Base-by-base conservation (phyloP, 2,113 vertebrate species). In the Himantopus leucocephalus region DNA sequence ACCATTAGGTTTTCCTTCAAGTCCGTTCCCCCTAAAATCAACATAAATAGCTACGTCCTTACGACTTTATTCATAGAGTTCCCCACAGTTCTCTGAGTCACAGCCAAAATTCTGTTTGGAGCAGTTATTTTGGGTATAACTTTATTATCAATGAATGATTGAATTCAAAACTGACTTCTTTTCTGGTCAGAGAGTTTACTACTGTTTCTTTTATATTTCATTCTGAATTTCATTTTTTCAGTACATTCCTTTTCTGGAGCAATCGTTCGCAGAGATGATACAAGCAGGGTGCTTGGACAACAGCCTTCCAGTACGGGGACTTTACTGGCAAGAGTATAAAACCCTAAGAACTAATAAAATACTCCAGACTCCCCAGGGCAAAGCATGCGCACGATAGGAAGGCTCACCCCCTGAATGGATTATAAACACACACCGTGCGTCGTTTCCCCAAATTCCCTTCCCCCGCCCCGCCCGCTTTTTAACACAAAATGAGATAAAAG, bases 301-400 rank as follows among this genome's bases (percentile, higher is more conserved):
- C 82, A 35, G 7, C 76, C 88, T 94, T 92, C 60, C 48, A 82
- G 56, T 34, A 59, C 17, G n/a, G 79, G 45, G 58, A 71, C 85
- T 85, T 84, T 77, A 95, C 92, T 10, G 92, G 77, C 76, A 92
- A 88, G 47, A 21, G 21, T 35, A 29, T 53, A 80, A 96, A 94
- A 53, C 80, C 72, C 77, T 62, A 39, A 71, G 11, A 62, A 72
- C 74, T 88, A 95, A 97, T 95, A 85, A 95, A 97, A 91, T 75
- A 96, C 96, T 95, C 95, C 24, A n/a, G 76, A 56, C 48, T 89
- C 29, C 96, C 89, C 27, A 59, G 90, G 89, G 94, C 84, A 84
- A 86, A 86, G 78, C 59, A 18, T 17, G 77, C 43, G 76, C 88
- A 52, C 26, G 94, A 67, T 41, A 75, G 83, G 66, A 53, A 64